phyloP scores from a whole-genome alignment of 2,888 invertebrate species.

The Epinotia nisella region DNA sequence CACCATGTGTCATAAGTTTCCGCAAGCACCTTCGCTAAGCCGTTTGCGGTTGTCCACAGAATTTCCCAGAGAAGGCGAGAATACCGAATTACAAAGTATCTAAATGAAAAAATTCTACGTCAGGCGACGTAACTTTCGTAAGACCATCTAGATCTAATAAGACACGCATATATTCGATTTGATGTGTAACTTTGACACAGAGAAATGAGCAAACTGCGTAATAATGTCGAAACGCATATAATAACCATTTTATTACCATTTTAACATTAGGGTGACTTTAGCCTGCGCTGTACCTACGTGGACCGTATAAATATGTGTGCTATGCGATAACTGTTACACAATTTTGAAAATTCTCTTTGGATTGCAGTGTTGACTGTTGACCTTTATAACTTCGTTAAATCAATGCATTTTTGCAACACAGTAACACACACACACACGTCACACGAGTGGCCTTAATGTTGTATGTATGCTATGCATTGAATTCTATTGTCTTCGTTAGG shows the following conservation, averaged over 20 bases:
- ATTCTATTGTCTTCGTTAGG: background rate
- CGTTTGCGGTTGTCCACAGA: conserved; percentile 34
- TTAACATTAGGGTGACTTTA: conserved; percentile 41
- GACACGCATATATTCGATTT: conserved; percentile 13
- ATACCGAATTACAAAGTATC: background rate
- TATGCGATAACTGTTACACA: conserved; percentile 30
- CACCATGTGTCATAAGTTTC: conserved; percentile 9
- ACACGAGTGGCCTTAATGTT: background rate
- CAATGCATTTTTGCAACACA: background rate
- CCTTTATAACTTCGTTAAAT: background rate
- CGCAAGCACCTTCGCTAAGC: conserved; percentile 16
- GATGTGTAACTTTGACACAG: conserved; percentile 36
- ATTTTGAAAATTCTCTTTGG: conserved; percentile 12
- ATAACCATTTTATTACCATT: conserved; percentile 42
- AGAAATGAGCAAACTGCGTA: conserved; percentile 36
- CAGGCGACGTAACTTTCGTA: conserved; percentile 45
- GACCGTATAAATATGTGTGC: conserved; percentile 18
- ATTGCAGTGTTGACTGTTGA: conserved; percentile 23
- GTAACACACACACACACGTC: background rate
- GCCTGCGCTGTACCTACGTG: conserved; percentile 15
- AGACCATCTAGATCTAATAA: conserved; percentile 16
- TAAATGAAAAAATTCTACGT: background rate
- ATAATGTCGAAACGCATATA: conserved; percentile 41
- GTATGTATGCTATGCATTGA: background rate
- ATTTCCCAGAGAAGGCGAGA: conserved; percentile 24